A percentile compares a stretch with the other conserved stretches of the same genome.
phyloP scores from a whole-genome alignment of 2,888 invertebrate genomes.

The Caenorhabditis virilis region DNA sequence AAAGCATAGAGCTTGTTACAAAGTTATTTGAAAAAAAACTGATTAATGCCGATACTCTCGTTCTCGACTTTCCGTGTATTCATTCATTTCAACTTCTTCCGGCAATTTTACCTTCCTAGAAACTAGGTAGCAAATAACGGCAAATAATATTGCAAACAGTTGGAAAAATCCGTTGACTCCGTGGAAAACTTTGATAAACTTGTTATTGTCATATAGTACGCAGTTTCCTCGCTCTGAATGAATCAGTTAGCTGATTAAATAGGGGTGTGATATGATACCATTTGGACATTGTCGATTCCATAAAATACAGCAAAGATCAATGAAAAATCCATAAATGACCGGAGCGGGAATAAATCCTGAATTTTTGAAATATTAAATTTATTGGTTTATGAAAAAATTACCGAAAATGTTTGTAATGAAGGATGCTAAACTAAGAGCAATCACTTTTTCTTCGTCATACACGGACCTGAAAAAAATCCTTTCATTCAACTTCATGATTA shows the following conservation, averaged over 20 bases:
- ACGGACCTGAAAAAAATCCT: conserved; percentile 53
- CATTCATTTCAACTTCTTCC: conserved; percentile 46
- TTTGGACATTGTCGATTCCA: conserved; percentile 55
- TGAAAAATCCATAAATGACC: conserved; percentile 55
- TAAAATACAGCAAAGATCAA: conserved; percentile 51
- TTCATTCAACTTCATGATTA: neutral
- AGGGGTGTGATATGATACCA: conserved; percentile 12
- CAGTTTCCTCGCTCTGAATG: conserved; percentile 56
- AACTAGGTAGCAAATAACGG: conserved; percentile 45
- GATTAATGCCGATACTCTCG: conserved; percentile 15
- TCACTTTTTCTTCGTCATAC: conserved; percentile 57
- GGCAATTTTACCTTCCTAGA: conserved; percentile 46
- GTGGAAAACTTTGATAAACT: conserved; percentile 55
- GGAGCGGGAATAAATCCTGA: conserved; percentile 61
- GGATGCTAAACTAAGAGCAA: conserved; percentile 58
- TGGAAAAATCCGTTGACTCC: conserved; percentile 49
- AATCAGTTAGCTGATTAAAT: neutral
- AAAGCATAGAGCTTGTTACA: neutral
- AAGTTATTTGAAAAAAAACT: neutral
- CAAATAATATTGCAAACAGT: conserved; percentile 43
- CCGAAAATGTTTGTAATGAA: conserved; percentile 57
- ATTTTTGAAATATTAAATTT: neutral
- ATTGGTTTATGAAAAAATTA: neutral
- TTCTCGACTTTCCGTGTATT: conserved; percentile 18
- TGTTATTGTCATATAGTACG: conserved; percentile 56